phyloP scores from a whole-genome alignment of 1,140 invertebrate genomes.

The Diuraphis noxia region DNA sequence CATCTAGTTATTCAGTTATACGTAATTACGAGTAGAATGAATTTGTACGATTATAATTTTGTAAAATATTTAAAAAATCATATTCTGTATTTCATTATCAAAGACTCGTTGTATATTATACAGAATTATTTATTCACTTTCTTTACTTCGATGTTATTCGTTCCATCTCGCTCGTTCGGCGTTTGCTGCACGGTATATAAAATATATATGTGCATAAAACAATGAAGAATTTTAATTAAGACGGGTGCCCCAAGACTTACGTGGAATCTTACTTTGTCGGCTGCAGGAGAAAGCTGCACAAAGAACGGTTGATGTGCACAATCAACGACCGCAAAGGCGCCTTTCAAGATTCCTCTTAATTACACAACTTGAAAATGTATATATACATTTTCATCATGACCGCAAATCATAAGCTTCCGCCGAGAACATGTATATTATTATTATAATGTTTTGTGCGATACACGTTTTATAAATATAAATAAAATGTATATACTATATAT shows the following conservation, averaged over 20 bases:
- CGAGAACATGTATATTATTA: background rate
- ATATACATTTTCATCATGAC: background rate
- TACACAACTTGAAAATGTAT: constrained; percentile 39
- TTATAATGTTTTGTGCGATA: background rate
- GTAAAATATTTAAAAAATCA: background rate
- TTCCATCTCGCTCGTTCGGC: background rate
- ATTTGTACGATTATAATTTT: background rate
- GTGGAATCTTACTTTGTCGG: background rate
- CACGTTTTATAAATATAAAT: background rate
- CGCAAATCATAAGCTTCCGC: background rate
- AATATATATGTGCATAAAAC: background rate
- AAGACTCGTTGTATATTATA: background rate
- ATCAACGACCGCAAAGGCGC: constrained; percentile 49
- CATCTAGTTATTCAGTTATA: too few species aligned
- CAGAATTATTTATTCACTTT: background rate
- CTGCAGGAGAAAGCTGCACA: background rate
- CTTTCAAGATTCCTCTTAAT: constrained; percentile 52
- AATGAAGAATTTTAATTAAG: constrained; percentile 53
- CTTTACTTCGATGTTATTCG: background rate
- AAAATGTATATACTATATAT: background rate
- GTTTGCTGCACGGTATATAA: background rate
- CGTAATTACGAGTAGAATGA: background rate
- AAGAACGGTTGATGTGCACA: constrained; percentile 43
- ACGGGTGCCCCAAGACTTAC: background rate
- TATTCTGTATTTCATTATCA: background rate